Base-by-base conservation (phyloP, 1,140 invertebrate genomes). In the Chelonus insularis region DNA sequence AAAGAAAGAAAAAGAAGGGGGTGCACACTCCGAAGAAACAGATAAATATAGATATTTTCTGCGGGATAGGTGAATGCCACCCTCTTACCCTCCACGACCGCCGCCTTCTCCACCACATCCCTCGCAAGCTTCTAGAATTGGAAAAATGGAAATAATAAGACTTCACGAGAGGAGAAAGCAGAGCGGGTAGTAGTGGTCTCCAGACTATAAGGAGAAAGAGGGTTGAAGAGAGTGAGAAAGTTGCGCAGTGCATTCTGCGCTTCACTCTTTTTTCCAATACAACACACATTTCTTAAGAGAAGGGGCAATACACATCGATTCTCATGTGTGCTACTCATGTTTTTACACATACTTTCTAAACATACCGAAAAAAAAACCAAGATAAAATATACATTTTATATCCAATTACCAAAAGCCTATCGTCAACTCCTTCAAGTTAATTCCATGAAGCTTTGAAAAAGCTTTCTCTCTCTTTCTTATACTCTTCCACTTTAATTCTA, bases 61-160 rank as follows among this genome's bases (percentile, higher is more conserved):
- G 67, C 67, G 67, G 65, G 68, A 64, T 57, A 50, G 62, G 51
- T 64, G 48, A 21, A 34, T 57, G 12, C 52, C 34, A 34, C 54
- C 59, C 56, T 39, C 67, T 59, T 66, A 56, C 58, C 67, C 57
- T 25, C 39, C 23, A 7, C 12, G n/a, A 18, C 16, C 32, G 36
- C 12, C 36, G 29, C 18, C 37, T 5, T n/a, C 9, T 29, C 47
- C 29, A 21, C 20, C 45, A 65, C 68, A 52, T 48, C 57, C 63
- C 66, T 52, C 62, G 52, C 55, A 60, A 65, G 57, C 57, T 66
- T 45, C 54, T 61, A 68, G 76, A 80, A 79, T 77, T 75, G 76
- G 70, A 80, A 76, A 78, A 79, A 76, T 78, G 75, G 72, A 80
- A 79, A 78, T 77, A 78, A 78, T 78, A 78, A 78, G 74, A 76